Conservation (phyloP, 2,113 vertebrate genomes). For the Pyrgilauda ruficollis region DNA sequence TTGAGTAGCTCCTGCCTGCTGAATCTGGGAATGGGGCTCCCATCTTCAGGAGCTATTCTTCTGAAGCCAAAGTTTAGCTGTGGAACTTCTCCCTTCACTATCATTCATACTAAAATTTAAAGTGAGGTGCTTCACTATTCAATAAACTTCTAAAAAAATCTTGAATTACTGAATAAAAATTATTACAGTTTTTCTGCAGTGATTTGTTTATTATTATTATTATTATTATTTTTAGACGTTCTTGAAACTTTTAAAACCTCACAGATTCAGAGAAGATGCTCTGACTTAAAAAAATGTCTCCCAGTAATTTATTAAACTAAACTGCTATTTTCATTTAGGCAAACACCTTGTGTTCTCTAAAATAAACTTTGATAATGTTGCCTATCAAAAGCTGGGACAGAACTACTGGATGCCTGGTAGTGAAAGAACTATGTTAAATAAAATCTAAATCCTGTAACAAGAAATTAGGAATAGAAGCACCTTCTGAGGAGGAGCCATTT, state of each 20-base stretch:
- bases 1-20: not conserved
- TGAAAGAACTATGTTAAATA: not conserved
- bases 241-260: not conserved
- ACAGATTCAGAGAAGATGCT: not conserved
- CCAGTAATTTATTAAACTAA: not conserved
- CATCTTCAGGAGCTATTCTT: not conserved
- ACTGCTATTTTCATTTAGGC: not conserved
- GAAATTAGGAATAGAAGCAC: not conserved
- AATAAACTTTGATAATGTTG: not conserved
- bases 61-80: not conserved
- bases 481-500: not conserved
- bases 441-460: not conserved
- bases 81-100: not conserved
- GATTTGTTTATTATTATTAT: not conserved
- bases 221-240: not conserved
- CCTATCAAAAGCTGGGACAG: not conserved
- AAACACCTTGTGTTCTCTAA: not conserved
- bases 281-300: not conserved
- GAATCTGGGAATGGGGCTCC: not conserved
- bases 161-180: not conserved
- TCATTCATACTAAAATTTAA: not conserved
- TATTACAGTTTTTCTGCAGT: not conserved
- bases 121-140: not conserved
- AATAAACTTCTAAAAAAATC: not conserved
- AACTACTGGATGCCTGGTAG: not conserved